A percentile compares a stretch with the other conserved stretches of the same genome.
Evolutionary conservation across 2,113 vertebrate species (phyloP).

Genomic region (Pandion haliaetus): DNA sequence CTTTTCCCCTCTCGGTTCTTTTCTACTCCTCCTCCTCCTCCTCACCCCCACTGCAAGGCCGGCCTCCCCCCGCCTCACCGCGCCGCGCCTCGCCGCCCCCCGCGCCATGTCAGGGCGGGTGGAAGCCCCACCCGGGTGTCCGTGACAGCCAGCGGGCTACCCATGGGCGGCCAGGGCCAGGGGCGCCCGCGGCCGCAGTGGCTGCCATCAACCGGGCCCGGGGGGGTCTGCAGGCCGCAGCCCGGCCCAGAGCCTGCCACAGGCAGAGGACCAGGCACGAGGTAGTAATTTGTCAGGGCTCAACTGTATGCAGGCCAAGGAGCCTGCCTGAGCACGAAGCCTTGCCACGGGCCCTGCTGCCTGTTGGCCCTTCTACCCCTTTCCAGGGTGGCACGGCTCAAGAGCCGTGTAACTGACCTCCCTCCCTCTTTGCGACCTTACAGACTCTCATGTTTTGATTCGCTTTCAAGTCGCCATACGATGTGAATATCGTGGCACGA

Average conservation of each 20-base stretch:
- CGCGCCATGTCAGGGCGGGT: neutral
- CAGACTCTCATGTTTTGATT: neutral
- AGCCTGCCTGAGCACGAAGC: accelerated
- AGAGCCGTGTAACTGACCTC: accelerated
- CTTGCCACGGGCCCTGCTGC: accelerated
- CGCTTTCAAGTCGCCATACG: accelerated
- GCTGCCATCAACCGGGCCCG: too few species aligned
- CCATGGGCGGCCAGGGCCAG: neutral
- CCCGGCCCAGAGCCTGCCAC: neutral
- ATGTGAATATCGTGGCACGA: accelerated
- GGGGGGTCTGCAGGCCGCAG: neutral
- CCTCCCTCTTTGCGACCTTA: accelerated
- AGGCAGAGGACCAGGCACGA: neutral
- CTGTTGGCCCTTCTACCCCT: accelerated
- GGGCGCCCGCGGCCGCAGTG: neutral
- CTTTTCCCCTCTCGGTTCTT: neutral
- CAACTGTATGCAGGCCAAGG: accelerated
- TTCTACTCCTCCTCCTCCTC: neutral
- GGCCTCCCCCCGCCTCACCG: neutral
- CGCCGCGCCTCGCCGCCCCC: neutral
- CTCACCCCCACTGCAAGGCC: neutral
- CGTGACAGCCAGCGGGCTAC: neutral
- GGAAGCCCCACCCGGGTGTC: neutral
- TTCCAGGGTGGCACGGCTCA: neutral
- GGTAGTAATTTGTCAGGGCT: accelerated